Conservation (phyloP, 2,113 vertebrate genomes). For the Leucosticte australis region DNA sequence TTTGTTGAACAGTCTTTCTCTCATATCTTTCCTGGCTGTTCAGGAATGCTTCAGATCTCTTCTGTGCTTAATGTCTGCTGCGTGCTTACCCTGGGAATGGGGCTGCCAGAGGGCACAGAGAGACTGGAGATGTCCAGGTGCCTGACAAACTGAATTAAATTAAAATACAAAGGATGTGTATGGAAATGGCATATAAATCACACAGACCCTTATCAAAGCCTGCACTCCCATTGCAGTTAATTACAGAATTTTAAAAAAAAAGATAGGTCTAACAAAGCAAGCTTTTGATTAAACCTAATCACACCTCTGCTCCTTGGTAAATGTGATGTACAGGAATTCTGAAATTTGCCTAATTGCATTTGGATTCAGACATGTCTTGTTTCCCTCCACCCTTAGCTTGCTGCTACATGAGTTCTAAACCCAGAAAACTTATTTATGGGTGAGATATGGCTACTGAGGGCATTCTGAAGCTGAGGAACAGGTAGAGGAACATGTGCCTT, state of each 20-base stretch:
- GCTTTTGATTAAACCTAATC: neutral
- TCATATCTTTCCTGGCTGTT: conserved; percentile 1
- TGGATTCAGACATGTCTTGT: neutral
- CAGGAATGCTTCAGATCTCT: conserved; percentile 20
- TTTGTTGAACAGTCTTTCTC: conserved; percentile 40
- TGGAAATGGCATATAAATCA: neutral
- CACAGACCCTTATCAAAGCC: neutral
- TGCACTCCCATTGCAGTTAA: neutral
- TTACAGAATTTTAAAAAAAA: neutral
- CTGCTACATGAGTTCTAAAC: neutral
- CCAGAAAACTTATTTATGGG: neutral
- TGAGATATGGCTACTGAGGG: neutral
- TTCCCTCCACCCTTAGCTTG: neutral
- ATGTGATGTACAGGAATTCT: neutral
- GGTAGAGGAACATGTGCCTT: neutral
- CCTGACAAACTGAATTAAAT: neutral
- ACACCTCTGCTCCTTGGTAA: neutral
- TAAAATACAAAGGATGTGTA: neutral
- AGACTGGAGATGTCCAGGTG: neutral
- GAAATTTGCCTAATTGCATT: neutral
- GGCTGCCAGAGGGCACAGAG: conserved; percentile 4
- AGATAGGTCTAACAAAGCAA: neutral
- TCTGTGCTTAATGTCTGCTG: neutral
- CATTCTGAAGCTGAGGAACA: neutral
- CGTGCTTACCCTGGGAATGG: neutral